Evolutionary conservation across 2,888 invertebrate species (phyloP), one percentile per base, ranked within the genome.

Genomic region (Himalopsyche anomala): DNA sequence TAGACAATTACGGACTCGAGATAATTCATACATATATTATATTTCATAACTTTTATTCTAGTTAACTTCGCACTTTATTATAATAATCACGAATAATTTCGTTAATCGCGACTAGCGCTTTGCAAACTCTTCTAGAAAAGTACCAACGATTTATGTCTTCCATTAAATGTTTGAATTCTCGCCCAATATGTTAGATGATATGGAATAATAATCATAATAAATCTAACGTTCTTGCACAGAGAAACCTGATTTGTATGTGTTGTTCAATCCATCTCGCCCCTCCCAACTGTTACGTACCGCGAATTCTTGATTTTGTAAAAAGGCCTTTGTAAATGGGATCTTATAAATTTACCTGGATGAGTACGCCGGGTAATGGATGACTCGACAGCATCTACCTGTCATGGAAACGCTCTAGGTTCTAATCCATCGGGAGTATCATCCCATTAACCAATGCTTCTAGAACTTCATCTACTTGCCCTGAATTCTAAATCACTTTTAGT

Each of bases 401-500:
- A 74, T 74, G 74, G 74, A 74, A 74, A 74, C 74, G 74, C 74
- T 38, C 74, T 12, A 15, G 74, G 74, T 38, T 74, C 74, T 74
- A 74, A 74, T 74, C 74, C 74, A 74, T 74, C 74, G 74, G 74
- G 74, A 74, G 74, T 74, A 74, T 74, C 74, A 36, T 74, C 36
- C 74, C 74, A 74, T 74, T 74, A 74, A 36, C 74, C 74, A 15
- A 15, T 15, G 74, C 36, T 74, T 74, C 74, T 74, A 36, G 15
- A 74, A 74, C 74, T 45, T 51, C 51, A 15, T 4, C 4, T 15
- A 15, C 51, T 51, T 51, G 51, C 51, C 51, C 51, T 51, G 51
- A 51, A 51, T 51, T 12, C 45, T 51, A 15, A 51, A 51, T 15
- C 15, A 51, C 51, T 51, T 28, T 28, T 6, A 51, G 51, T 51